phyloP scores from a whole-genome alignment of 1,140 invertebrate species.

The Idris sp. region DNA sequence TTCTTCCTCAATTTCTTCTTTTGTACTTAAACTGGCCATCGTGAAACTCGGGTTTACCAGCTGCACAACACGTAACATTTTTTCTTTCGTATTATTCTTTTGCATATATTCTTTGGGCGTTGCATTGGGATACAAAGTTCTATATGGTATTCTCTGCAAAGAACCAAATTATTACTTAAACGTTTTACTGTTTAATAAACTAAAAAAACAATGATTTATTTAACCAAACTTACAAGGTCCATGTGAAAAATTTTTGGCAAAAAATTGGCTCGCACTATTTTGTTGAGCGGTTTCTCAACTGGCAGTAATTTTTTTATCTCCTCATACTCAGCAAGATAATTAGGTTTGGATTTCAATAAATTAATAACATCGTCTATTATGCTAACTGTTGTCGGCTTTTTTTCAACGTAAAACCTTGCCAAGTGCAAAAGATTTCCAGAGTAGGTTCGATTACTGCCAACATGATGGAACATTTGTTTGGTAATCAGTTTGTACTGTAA shows the following conservation, averaged over 20 bases:
- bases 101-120: constrained; percentile 78
- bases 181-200: too few relatives aligned
- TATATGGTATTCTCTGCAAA: constrained; percentile 78
- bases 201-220: constrained; percentile 9
- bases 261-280: constrained; percentile 70
- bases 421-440: constrained; percentile 81
- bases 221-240: constrained; percentile 47
- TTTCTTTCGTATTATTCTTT: constrained; percentile 78
- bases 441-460: constrained; percentile 69
- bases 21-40: constrained; percentile 75
- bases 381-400: constrained; percentile 79
- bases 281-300: constrained; percentile 75
- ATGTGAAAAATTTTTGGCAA: constrained; percentile 57
- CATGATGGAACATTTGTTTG: constrained; percentile 81
- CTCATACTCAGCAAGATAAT: constrained; percentile 78
- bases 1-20: constrained; percentile 79
- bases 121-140: constrained; percentile 81
- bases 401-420: constrained; percentile 80
- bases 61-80: constrained; percentile 78
- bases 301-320: constrained; percentile 77
- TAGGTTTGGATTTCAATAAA: constrained; percentile 79
- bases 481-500: constrained; percentile 81
- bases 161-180: constrained; percentile 20
- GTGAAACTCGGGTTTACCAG: constrained; percentile 78
- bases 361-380: constrained; percentile 80